A percentile compares a stretch with the other conserved stretches of the same genome.
phyloP scores from a whole-genome alignment of 2,113 vertebrate species.

The Lynx canadensis region DNA sequence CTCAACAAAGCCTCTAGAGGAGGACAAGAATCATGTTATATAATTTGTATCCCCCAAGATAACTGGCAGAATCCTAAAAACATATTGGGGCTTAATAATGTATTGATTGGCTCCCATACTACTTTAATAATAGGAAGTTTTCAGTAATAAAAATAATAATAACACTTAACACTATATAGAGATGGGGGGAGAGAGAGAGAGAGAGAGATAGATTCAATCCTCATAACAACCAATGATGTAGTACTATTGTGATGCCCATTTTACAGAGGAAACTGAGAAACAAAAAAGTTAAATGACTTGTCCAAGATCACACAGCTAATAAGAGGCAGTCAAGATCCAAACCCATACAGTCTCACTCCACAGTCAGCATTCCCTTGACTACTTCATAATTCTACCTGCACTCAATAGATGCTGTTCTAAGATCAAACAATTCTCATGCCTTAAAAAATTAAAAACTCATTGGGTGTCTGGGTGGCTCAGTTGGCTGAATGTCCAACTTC shows the following conservation, averaged over 20 bases:
- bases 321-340: background rate
- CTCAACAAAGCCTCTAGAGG: background rate
- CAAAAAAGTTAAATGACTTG: background rate
- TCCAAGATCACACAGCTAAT: background rate
- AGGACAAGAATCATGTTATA: background rate
- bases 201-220: background rate
- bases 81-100: background rate
- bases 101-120: background rate
- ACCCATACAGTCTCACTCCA: background rate
- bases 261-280: conserved; percentile 29
- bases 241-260: background rate
- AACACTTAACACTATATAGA: background rate
- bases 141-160: background rate
- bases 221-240: background rate
- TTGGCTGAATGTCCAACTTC: too few relatives aligned
- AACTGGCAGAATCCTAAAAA: background rate
- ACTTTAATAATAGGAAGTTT: conserved; percentile 39
- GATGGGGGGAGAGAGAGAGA: too few relatives aligned
- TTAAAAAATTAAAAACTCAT: background rate
- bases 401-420: background rate
- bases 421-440: conserved; percentile 7
- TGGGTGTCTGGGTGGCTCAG: too few relatives aligned
- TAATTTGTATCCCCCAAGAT: background rate
- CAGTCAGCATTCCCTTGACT: background rate
- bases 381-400: background rate